Evolutionary conservation across 1,140 invertebrate genomes (phyloP).

Genomic region (Chrysoperla carnea): DNA sequence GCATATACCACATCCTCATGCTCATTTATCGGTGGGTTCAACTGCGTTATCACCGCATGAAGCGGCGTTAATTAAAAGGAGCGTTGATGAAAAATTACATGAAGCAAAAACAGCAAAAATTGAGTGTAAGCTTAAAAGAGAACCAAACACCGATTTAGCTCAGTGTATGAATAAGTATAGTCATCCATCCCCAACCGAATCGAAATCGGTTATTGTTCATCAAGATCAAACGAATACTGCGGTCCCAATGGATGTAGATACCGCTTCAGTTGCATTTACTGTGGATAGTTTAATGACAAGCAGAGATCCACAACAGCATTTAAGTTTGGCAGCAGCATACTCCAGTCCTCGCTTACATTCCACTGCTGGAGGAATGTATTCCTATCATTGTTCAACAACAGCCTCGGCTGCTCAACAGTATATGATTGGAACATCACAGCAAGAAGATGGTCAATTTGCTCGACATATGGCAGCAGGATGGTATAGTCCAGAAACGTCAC

Average conservation of each 20-base stretch:
- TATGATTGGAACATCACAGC: slow-evolving; percentile 23
- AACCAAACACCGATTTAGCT: slow-evolving; percentile 34
- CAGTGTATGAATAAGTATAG: slow-evolving; percentile 20
- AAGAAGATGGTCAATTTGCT: slow-evolving; percentile 30
- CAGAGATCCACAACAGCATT: slow-evolving; percentile 14
- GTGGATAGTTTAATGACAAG: slow-evolving; percentile 33
- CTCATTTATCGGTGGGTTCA: slow-evolving; percentile 18
- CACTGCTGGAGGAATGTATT: slow-evolving; percentile 23
- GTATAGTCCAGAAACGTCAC: slow-evolving; percentile 31
- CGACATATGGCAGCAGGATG: slow-evolving; percentile 26
- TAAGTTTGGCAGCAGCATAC: not conserved
- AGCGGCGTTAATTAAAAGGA: slow-evolving; percentile 9
- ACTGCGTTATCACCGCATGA: slow-evolving; percentile 11
- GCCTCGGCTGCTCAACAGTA: slow-evolving; percentile 30
- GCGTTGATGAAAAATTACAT: slow-evolving; percentile 31
- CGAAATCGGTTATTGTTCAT: slow-evolving; percentile 14
- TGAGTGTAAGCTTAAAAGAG: slow-evolving; percentile 42
- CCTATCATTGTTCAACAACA: slow-evolving; percentile 20
- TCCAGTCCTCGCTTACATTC: slow-evolving; percentile 23
- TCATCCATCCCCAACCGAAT: slow-evolving; percentile 10
- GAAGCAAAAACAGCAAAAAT: slow-evolving; percentile 33
- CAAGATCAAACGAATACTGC: slow-evolving; percentile 25
- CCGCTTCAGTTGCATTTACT: slow-evolving; percentile 26
- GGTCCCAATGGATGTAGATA: slow-evolving; percentile 23
- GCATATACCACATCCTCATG: slow-evolving; percentile 17